These are phyloP conservation scores for Proisotoma minuta DNA, from an alignment of 2,888 invertebrate species.

Conservation along the genomic window DNA sequence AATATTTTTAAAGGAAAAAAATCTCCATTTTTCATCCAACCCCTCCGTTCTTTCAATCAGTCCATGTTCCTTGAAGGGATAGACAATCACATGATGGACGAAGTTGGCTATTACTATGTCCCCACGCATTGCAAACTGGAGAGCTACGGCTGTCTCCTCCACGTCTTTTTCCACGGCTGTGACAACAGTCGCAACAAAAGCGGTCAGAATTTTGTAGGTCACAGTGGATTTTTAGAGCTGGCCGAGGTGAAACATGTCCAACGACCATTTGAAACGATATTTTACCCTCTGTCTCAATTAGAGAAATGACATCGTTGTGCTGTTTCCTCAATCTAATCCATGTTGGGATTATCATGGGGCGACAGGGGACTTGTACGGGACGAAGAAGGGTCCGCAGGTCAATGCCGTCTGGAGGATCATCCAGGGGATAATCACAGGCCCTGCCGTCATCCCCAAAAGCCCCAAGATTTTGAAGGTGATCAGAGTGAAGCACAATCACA, in stretches of 20 bases:
- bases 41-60: constrained; percentile 18
- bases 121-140: constrained; percentile 6
- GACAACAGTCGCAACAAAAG: constrained; percentile 12
- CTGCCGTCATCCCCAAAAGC: background rate
- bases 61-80: constrained; percentile 6
- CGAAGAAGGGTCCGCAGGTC: background rate
- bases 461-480: no score
- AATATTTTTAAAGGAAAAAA: background rate
- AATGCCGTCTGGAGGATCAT: background rate
- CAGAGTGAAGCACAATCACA: no score
- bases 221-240: constrained; percentile 37
- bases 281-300: no score
- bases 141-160: constrained; percentile 19
- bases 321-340: constrained; percentile 2
- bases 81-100: constrained; percentile 18
- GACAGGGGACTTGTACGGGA: background rate
- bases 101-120: constrained; percentile 21
- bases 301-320: constrained; percentile 3
- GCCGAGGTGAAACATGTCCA: no score
- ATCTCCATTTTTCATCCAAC: background rate
- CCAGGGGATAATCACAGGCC: background rate
- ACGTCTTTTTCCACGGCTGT: constrained; percentile 35
- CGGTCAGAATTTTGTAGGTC: constrained; percentile 20
- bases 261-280: no score
- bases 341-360: constrained; percentile 5